Evolutionary conservation across 92 coral and sea anemone species (phyloP), one percentile per base, ranked within the genome.

Genomic region (Desmophyllum pertusum): DNA sequence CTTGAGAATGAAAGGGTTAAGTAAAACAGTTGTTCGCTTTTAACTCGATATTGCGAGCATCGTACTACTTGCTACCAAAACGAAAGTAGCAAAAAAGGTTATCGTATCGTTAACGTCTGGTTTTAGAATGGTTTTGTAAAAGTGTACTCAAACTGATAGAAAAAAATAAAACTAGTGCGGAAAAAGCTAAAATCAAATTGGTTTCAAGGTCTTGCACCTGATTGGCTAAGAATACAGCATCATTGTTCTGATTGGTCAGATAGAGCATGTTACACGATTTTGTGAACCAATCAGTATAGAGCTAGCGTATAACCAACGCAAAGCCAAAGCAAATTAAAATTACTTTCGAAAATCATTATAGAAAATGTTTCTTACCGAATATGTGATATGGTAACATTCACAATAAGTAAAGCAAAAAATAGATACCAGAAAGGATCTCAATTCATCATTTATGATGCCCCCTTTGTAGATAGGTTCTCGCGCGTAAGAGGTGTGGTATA

Each of bases 401-500:
- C 3, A 0, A 48, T 21, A 48, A 48, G 18, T 48, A 48, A 48
- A 48, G 14, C n/a, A 21, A 13, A 48, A 48, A 48, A 13, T 14
- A 48, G 21, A 48, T 48, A 48, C 53, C 23, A 53, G 25, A 53
- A 53, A 53, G 6, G 10, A 55, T 4, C 25, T 55, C 63, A 23
- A 39, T 25, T 41, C 40, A 27, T 4, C 19, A 70, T 15, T 42
- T 27, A n/a, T 27, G 39, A 55, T 72, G 31, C 5, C 30, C 31
- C n/a, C 57, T 21, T 3, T 15, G 31, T 17, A 25, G 9, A 39
- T 27, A 5, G 0, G 21, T 21, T 51, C 23, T 39, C 3, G 23
- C 5, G 42, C 18, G 62, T 36, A 18, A 31, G 84, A 79, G 84
- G 84, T 79, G 84, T 65, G 84, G 73, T 79, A 79, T 79, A 79